Percentiles rank a stretch among this genome's conserved stretches.
Conservation (phyloP, 2,113 vertebrate genomes). For the Takifugu flavidus region DNA sequence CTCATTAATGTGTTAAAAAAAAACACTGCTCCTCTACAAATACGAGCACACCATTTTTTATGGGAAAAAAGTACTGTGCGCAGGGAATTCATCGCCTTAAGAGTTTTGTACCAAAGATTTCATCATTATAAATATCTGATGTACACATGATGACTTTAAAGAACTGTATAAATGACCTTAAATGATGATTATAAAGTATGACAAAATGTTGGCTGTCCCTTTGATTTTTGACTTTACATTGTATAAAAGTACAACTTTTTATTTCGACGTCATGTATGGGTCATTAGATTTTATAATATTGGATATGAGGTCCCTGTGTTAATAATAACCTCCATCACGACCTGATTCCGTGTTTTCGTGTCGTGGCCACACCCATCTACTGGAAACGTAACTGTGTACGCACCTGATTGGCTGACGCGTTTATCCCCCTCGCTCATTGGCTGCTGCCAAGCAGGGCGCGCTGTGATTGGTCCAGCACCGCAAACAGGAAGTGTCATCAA, state of each 20-base stretch:
- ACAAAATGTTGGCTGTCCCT: background rate
- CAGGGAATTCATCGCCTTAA: conserved; percentile 4
- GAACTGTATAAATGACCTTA: background rate
- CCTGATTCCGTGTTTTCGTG: conserved; percentile 35
- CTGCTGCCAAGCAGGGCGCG: conserved; percentile 1
- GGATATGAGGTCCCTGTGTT: too few species aligned
- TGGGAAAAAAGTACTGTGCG: background rate
- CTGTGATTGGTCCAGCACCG: conserved; percentile 56
- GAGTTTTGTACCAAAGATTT: conserved; percentile 26
- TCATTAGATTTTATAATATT: too few species aligned
- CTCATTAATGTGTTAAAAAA: conserved; percentile 7
- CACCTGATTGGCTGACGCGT: conserved; percentile 60
- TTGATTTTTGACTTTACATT: conserved; percentile 4
- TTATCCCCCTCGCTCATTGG: conserved; percentile 54
- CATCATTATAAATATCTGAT: conserved; percentile 6
- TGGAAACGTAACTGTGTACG: conserved; percentile 68
- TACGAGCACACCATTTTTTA: conserved; percentile 9
- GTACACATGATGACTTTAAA: conserved; percentile 2
- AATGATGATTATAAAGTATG: conserved; percentile 1
- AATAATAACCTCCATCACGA: background rate
- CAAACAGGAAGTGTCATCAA: conserved; percentile 56
- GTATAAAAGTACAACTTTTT: background rate
- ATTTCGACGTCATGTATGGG: too few species aligned
- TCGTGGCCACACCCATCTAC: conserved; percentile 58
- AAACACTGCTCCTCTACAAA: conserved; percentile 1